Base-by-base conservation (phyloP, 1,140 invertebrate species). In the Zaprionus gabonicus region DNA sequence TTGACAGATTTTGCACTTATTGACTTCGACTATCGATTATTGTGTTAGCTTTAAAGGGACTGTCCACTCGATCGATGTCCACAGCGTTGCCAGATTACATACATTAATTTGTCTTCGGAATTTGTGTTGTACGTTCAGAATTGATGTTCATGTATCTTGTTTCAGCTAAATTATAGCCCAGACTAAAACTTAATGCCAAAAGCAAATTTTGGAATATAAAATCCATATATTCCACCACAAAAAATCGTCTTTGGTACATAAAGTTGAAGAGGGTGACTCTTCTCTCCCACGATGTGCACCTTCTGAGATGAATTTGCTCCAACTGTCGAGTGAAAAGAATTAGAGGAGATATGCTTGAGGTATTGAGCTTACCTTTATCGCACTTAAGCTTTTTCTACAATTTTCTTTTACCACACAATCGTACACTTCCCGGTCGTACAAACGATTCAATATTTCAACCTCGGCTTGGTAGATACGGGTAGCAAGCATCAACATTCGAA, bases 231-330 rank as follows among this genome's bases (percentile, higher is more conserved):
- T 46, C 41, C 7, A 46, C 7, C 1, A 46, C 6, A 7, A 46
- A 9, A 46, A 4, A 17, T 1, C 6, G 41, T 46, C 41, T 46
- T 0, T 17, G 0, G 6, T 46, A 46, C n/a, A 46, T 46, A 46
- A 46, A 46, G 41, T 46, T 46, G n/a, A 7, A 46, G n/a, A 46
- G n/a, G 2, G 62, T 53, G 20, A 53, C 46, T 36, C n/a, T 53
- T 9, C 41, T 46, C 2, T 46, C n/a, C 41, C 6, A 17, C n/a
- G n/a, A 3, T 17, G 41, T 46, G n/a, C 41, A 46, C 6, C 41
- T n/a, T 7, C 9, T 17, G 0, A 46, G 41, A 46, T 46, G 41
- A 6, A 9, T 7, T 46, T 1, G 41, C 41, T 46, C 41, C 41
- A 46, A 46, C 41, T 46, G 41, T 46, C 7, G 17, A 9, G 46